A percentile compares a stretch with the other conserved stretches of the same genome.
phyloP scores from a whole-genome alignment of 2,113 vertebrate species.

The Rhizomys pruinosus region DNA sequence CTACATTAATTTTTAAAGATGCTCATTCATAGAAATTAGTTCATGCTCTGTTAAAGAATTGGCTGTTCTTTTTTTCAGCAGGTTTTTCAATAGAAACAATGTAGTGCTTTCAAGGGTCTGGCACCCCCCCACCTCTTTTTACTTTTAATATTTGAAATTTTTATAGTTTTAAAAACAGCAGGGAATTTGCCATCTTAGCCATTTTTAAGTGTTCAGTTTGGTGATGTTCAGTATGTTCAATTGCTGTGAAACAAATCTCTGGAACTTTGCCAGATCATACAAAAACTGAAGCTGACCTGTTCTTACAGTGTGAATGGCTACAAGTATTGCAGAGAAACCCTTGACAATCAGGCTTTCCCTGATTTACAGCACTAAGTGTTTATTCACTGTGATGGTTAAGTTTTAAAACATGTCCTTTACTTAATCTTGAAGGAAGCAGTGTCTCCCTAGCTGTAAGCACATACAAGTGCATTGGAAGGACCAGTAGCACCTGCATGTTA shows the following conservation, averaged over 20 bases:
- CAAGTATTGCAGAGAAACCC: constrained; percentile 37
- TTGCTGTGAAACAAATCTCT: constrained; percentile 19
- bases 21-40: constrained; percentile 48
- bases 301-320: constrained; percentile 14
- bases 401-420: constrained; percentile 36
- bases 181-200: too few species aligned
- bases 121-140: not conserved
- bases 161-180: constrained; percentile 47
- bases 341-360: constrained; percentile 48
- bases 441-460: not conserved
- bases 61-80: constrained; percentile 44
- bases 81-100: constrained; percentile 54
- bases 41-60: constrained; percentile 29
- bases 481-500: not conserved
- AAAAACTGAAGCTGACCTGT: constrained; percentile 8
- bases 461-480: not conserved
- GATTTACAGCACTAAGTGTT: constrained; percentile 11
- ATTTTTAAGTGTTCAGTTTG: constrained; percentile 16
- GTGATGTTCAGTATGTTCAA: constrained; percentile 17
- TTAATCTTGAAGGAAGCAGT: constrained; percentile 16
- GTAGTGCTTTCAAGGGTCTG: constrained; percentile 20
- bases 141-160: constrained; percentile 20
- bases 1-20: constrained; percentile 32
- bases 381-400: not conserved
- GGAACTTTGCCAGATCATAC: constrained; percentile 35